phyloP scores from a whole-genome alignment of 2,888 invertebrate genomes.

The Diaphora mendica region DNA sequence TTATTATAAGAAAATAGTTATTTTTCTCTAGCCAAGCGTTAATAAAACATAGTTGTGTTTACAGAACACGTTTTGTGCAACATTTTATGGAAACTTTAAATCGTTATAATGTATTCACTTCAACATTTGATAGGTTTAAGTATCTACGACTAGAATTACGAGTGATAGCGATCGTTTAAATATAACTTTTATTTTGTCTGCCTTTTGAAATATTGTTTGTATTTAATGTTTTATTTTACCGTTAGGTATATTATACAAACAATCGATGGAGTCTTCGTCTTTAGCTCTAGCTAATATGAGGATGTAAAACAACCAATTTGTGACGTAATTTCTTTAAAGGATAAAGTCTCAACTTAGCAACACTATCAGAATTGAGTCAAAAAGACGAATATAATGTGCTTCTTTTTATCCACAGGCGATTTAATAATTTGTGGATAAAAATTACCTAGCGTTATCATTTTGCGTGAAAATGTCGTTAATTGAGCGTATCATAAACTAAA shows the following conservation, averaged over 20 bases:
- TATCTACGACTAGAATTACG: background rate
- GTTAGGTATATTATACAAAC: background rate
- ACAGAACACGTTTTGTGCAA: conserved; percentile 18
- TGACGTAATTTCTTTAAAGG: too few relatives aligned
- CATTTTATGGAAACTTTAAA: conserved; percentile 15
- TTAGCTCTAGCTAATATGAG: too few relatives aligned
- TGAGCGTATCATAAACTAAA: conserved; percentile 41
- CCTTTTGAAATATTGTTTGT: background rate
- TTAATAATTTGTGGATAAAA: background rate
- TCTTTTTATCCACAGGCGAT: background rate
- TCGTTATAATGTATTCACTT: conserved; percentile 19
- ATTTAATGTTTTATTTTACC: background rate
- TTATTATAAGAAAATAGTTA: conserved; percentile 30
- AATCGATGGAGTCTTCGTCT: background rate
- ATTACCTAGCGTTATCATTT: conserved; percentile 13
- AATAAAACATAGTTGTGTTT: conserved; percentile 16
- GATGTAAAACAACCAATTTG: too few relatives aligned
- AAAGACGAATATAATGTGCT: background rate
- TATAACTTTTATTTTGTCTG: background rate
- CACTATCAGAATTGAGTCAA: background rate
- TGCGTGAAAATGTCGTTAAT: conserved; percentile 46
- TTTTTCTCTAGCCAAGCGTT: conserved; percentile 25
- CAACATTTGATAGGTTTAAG: background rate
- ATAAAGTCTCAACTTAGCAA: too few relatives aligned
- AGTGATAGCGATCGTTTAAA: background rate